Evolutionary conservation across 2,113 vertebrate species (phyloP).

Genomic region (Pteropus alecto): DNA sequence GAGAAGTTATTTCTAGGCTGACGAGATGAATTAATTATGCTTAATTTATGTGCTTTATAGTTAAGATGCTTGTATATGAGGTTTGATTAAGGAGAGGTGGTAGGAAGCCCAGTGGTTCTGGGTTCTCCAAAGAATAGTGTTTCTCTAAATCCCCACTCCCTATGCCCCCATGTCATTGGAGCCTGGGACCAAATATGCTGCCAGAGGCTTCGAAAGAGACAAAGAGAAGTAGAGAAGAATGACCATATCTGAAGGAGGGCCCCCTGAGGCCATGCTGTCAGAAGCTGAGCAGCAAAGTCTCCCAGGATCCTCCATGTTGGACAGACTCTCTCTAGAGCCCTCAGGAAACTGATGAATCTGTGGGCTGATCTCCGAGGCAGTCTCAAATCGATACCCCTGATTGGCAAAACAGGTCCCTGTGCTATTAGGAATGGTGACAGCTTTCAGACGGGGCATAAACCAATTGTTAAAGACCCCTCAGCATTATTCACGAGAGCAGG

Average conservation of each 20-base stretch:
- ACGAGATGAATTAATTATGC: conserved; percentile 50
- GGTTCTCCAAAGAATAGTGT: neutral
- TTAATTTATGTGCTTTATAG: conserved; percentile 51
- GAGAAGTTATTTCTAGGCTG: conserved; percentile 50
- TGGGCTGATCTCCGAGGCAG: neutral
- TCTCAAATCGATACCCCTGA: neutral
- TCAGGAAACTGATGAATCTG: neutral
- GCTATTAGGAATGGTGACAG: conserved; percentile 37
- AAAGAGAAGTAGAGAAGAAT: neutral
- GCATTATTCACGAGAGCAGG: conserved; percentile 54
- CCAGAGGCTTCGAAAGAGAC: neutral
- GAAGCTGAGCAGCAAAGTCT: neutral
- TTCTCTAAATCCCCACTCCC: neutral
- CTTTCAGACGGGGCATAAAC: conserved; percentile 65
- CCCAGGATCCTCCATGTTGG: neutral
- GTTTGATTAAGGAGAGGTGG: conserved; percentile 7
- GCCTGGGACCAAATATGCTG: neutral
- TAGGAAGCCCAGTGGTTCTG: neutral
- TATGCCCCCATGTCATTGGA: neutral
- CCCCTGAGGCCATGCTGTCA: rapidly evolving
- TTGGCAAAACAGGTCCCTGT: neutral
- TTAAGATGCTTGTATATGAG: neutral
- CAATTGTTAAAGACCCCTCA: conserved; percentile 70
- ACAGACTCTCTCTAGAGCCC: neutral
- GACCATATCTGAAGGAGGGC: neutral